Evolutionary conservation across 2,888 invertebrate genomes (phyloP), one percentile per base, ranked within the genome.

Genomic region (Campaea margaritaria): DNA sequence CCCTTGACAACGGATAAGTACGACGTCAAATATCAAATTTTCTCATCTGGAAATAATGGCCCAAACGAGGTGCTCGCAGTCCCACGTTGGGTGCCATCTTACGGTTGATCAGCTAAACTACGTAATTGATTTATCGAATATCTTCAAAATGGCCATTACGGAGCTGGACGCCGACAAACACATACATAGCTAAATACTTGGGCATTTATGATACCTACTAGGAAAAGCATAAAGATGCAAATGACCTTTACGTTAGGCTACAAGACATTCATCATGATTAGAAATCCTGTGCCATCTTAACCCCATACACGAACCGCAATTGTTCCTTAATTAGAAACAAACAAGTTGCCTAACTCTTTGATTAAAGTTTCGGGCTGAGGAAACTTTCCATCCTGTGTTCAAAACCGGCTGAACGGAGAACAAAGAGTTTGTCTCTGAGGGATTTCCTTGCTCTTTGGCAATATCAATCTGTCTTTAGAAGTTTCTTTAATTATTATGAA

Each of bases 291-390:
- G 55, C 47, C 50, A 43, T 55, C 51, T 56, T 13, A 21, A 39
- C 14, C 55, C 47, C 38, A 46, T 50, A 38, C 55, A 51, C 47
- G 46, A 55, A 51, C 51, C 43, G 21, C 55, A 56, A 61, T 61
- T 61, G 60, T 61, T 61, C 51, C 55, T 56, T 61, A 56, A 61
- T 56, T 61, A 56, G 55, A 61, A 61, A 61, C 60, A 56, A 56
- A 61, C 60, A 61, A 61, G 51, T 48, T 60, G 9, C 14, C 28
- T 28, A 60, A 60, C 54, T 60, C 60, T 51, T 61, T 61, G 60
- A 61, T 61, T 61, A 56, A 61, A 61, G 60, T 61, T 61, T 55
- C 21, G 51, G 51, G 51, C 7, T 45, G 34, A 48, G 16, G 39
- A 43, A 61, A 61, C 53, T 51, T 55, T 44, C 27, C 59, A n/a